Conservation (phyloP, 2,797 vertebrate genomes). For the Poecilia velifera region DNA sequence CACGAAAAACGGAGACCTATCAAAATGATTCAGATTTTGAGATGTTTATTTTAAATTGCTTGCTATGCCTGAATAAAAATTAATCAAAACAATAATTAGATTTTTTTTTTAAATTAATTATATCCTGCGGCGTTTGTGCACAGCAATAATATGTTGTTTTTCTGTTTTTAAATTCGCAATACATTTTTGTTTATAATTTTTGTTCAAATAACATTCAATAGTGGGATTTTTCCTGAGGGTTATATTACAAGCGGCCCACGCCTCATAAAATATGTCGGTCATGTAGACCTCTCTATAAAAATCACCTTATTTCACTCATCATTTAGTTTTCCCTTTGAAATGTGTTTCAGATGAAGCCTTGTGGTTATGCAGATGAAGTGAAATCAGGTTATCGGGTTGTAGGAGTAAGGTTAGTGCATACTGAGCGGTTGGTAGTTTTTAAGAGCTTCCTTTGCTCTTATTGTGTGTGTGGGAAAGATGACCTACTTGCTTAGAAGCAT, state of each 20-base stretch:
- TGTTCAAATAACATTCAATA: neutral
- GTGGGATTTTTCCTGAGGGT: neutral
- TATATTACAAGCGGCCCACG: neutral
- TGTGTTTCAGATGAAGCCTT: neutral
- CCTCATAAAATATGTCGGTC: neutral
- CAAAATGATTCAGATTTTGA: neutral
- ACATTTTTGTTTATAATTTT: neutral
- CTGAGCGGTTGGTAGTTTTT: neutral
- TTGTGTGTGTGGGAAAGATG: neutral
- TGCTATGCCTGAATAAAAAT: neutral
- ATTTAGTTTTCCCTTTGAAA: neutral
- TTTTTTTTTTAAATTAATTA: neutral
- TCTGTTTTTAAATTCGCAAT: neutral
- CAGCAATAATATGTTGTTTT: neutral
- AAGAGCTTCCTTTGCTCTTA: neutral
- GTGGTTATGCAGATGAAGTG: neutral
- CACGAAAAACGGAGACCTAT: neutral
- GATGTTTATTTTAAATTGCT: neutral
- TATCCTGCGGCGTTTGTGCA: neutral
- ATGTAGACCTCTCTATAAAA: neutral
- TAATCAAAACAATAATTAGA: neutral
- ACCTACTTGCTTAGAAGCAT: constrained; percentile 30
- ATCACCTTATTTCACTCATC: neutral
- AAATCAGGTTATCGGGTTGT: constrained; percentile 12
- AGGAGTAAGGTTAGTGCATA: constrained; percentile 1